Evolutionary conservation across 2,888 invertebrate genomes (phyloP).

Genomic region (Ametastegia equiseti): DNA sequence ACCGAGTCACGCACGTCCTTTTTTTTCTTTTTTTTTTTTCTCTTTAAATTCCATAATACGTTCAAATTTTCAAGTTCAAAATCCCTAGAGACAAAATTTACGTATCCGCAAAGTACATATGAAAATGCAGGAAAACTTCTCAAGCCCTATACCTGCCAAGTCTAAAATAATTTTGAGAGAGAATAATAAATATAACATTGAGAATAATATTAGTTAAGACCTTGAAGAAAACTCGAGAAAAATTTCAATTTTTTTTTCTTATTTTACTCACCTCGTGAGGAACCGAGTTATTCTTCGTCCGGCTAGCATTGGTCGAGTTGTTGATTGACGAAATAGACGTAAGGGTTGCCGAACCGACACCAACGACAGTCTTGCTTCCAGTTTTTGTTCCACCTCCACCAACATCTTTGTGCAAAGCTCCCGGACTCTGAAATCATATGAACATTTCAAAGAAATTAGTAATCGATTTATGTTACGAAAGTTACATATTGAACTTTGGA

Average conservation of each 20-base stretch:
- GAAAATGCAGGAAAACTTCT: not conserved
- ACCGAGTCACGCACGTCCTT: not conserved
- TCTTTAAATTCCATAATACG: not conserved
- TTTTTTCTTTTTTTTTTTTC: not conserved
- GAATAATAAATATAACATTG: not conserved
- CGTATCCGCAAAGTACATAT: not conserved
- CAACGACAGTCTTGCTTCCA: constrained; percentile 72
- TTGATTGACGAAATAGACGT: constrained; percentile 73
- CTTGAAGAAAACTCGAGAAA: constrained; percentile 22
- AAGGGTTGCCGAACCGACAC: constrained; percentile 73
- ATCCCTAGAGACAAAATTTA: too few relatives aligned
- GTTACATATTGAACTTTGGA: too few relatives aligned
- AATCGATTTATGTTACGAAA: constrained; percentile 18
- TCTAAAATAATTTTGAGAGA: constrained; percentile 27
- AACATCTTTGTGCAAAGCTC: constrained; percentile 75
- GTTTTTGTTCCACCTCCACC: constrained; percentile 73
- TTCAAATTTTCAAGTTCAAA: too few relatives aligned
- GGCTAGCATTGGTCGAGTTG: constrained; percentile 70
- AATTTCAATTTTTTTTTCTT: not conserved
- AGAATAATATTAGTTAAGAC: not conserved
- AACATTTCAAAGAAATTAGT: constrained; percentile 30
- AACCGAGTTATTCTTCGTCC: constrained; percentile 71
- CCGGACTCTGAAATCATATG: constrained; percentile 72
- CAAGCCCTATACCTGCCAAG: constrained; percentile 27
- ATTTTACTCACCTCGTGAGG: constrained; percentile 71